A percentile compares a stretch with the other conserved stretches of the same genome.
Conservation (phyloP, 2,113 vertebrate species). For the Chloebia gouldiae region DNA sequence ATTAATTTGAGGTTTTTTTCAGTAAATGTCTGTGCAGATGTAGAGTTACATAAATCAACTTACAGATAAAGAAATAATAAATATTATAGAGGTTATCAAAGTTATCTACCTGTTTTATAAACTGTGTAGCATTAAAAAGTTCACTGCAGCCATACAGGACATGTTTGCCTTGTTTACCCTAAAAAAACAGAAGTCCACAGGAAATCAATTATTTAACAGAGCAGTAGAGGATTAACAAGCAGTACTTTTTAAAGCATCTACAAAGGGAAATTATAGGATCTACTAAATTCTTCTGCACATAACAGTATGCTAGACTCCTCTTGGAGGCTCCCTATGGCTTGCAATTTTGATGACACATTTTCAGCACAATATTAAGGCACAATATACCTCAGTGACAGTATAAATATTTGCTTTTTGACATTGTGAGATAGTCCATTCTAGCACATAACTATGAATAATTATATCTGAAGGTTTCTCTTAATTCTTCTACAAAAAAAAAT, state of each 20-base stretch:
- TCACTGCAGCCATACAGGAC: constrained; percentile 97
- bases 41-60: background rate
- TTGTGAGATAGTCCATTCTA: background rate
- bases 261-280: background rate
- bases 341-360: background rate
- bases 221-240: background rate
- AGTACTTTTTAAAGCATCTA: background rate
- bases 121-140: constrained; percentile 93
- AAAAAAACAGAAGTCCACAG: background rate
- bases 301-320: background rate
- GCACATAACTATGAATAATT: background rate
- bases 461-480: background rate
- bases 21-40: background rate
- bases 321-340: background rate
- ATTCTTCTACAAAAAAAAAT: background rate
- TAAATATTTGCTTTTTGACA: background rate
- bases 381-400: background rate
- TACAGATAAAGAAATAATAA: background rate
- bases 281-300: background rate
- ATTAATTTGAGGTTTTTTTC: background rate
- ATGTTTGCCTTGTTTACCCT: constrained; percentile 92
- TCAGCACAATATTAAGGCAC: background rate
- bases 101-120: constrained; percentile 89
- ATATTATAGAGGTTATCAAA: background rate
- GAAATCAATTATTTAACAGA: background rate